Base-by-base conservation (phyloP, 2,797 vertebrate species). In the Fratercula arctica region DNA sequence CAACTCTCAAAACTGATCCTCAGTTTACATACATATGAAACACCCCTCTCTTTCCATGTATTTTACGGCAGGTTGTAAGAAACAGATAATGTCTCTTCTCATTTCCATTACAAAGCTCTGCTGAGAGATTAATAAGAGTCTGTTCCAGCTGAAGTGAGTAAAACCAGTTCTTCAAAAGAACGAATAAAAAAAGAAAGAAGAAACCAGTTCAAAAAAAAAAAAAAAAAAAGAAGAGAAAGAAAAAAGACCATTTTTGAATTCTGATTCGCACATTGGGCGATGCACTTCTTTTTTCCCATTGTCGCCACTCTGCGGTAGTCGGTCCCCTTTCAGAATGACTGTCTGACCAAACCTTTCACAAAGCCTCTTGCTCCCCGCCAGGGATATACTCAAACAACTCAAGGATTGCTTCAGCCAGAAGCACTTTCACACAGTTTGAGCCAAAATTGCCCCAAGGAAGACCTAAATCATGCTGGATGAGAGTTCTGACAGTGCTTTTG, bases 101-200 rank as follows among this genome's bases (percentile, higher is more conserved):
- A 92, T 97, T 96, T 96, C 90, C 95, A 96, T 96, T 92, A 96
- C 89, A 96, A 96, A 96, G 92, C 78, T 94, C 50, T 84, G 59
- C 67, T 88, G 73, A 80, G 81, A 90, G 57, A 63, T 59, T 92
- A 85, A 35, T 63, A 76, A 80, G 66, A 82, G 45, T 28, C 70
- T 78, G 50, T 51, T 93, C 46, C 82, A 94, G 69, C 66, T 92
- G 31, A 87, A 95, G 60, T 77, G 84, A 70, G 95, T 87, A 93
- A 94, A 90, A 95, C 91, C 80, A 91, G 87, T 87, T 94, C 94
- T 96, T 95, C 85, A 88, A 94, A 95, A 81, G 73, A 66, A 75
- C 3, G 13, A 31, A 31, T 35, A 31, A 66, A 28, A 54, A 4
- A 66, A 59, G 45, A 39, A 50, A 61, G 37, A 74, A 69, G 14